These are phyloP conservation scores for Onychomys arenicola DNA, from an alignment of 2,797 vertebrate genomes.

Conservation along the genomic window DNA sequence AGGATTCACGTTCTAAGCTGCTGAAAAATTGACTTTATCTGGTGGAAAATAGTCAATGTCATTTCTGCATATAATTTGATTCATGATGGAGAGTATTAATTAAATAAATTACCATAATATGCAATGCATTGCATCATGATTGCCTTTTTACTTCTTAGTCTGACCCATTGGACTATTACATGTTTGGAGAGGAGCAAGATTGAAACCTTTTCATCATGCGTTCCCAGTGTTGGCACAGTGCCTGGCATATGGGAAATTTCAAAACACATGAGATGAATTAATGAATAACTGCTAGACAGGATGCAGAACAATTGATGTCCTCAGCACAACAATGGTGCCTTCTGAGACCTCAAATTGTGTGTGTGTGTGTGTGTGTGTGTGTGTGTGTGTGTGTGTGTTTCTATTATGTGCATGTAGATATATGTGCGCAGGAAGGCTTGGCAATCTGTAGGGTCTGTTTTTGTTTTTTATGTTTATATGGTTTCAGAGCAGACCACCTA, in stretches of 20 bases:
- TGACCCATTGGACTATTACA: neutral
- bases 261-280: slow-evolving; percentile 15
- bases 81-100: neutral
- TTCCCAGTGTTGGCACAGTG: neutral
- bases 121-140: neutral
- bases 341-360: neutral
- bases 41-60: slow-evolving; percentile 17
- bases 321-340: neutral
- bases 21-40: slow-evolving; percentile 15
- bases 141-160: neutral
- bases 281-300: neutral
- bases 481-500: neutral
- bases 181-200: neutral
- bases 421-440: neutral
- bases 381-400: neutral
- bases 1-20: slow-evolving; percentile 58
- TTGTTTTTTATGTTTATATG: neutral
- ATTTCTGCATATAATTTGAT: neutral
- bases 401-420: neutral
- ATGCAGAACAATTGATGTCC: neutral
- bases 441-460: neutral
- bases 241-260: neutral
- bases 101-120: neutral
- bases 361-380: neutral
- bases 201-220: neutral